A percentile compares a stretch with the other conserved stretches of the same genome.
These are phyloP conservation scores for Laterallus jamaicensis DNA, from an alignment of 2,113 vertebrate species.

Conservation along the genomic window DNA sequence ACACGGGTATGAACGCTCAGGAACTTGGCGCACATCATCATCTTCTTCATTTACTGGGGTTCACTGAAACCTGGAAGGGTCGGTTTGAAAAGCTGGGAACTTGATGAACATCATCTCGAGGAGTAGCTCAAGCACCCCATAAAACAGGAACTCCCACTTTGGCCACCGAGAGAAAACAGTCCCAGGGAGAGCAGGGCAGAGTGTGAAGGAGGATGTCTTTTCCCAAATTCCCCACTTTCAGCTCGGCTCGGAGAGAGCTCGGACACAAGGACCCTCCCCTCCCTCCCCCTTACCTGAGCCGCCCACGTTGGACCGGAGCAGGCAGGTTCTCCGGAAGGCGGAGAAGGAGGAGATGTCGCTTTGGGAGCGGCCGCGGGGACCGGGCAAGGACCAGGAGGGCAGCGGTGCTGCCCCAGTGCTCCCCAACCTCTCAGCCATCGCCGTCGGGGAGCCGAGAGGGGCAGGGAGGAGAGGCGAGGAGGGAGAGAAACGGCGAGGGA, in stretches of 20 bases:
- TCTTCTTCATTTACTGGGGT: not conserved
- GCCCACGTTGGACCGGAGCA: conserved; percentile 67
- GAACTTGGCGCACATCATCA: not conserved
- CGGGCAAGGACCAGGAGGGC: conserved; percentile 32
- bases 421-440: not conserved
- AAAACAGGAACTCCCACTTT: not conserved
- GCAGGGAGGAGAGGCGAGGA: not conserved
- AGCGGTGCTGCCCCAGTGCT: not conserved
- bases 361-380: conserved; percentile 76
- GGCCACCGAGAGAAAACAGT: not conserved
- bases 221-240: not conserved
- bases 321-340: conserved; percentile 61
- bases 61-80: not conserved
- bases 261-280: not conserved
- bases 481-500: conserved; percentile 31
- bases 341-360: conserved; percentile 75
- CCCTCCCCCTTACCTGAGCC: conserved; percentile 75
- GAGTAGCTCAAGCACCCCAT: not conserved
- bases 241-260: not conserved
- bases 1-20: not conserved
- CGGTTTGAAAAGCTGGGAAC: not conserved
- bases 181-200: not conserved
- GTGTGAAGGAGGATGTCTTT: not conserved
- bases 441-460: not conserved
- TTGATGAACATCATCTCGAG: not conserved